Evolutionary conservation across 2,888 invertebrate genomes (phyloP).

Genomic region (Drosophila melanosoma): DNA sequence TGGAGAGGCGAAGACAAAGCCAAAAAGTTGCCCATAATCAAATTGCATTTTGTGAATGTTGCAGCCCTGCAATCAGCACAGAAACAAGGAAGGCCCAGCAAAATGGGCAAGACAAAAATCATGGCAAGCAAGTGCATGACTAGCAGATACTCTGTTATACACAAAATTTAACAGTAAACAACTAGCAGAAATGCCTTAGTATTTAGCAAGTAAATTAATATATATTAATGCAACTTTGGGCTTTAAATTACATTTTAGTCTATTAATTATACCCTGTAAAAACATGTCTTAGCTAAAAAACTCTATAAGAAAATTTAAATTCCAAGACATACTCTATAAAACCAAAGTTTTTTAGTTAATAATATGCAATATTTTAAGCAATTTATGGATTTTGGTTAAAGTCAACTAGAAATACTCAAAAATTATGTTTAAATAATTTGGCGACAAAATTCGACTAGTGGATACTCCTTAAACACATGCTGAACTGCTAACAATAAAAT

Average conservation of each 20-base stretch:
- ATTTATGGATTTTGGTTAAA: not conserved
- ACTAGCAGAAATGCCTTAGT: accelerated
- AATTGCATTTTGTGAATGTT: slow-evolving; percentile 72
- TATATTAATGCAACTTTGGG: not conserved
- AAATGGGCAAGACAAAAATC: not conserved
- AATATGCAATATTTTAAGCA: no score
- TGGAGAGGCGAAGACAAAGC: slow-evolving; percentile 51
- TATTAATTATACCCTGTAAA: not conserved
- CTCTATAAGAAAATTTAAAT: not conserved
- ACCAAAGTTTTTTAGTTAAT: accelerated
- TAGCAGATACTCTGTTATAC: slow-evolving; percentile 6
- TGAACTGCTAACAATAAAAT: accelerated
- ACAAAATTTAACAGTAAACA: accelerated
- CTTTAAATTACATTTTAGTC: not conserved
- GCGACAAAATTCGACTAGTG: not conserved
- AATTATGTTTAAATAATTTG: not conserved
- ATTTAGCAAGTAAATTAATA: not conserved
- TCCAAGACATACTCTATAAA: not conserved
- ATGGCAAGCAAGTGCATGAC: not conserved
- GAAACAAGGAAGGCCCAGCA: slow-evolving; percentile 3
- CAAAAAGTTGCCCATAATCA: slow-evolving; percentile 70
- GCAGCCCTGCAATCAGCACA: slow-evolving; percentile 66
- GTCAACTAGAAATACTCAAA: not conserved
- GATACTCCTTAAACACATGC: slow-evolving; percentile 3
- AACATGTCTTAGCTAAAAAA: not conserved